These are phyloP conservation scores for Anoplopoma fimbria DNA, from an alignment of 2,113 vertebrate species.

Conservation along the genomic window DNA sequence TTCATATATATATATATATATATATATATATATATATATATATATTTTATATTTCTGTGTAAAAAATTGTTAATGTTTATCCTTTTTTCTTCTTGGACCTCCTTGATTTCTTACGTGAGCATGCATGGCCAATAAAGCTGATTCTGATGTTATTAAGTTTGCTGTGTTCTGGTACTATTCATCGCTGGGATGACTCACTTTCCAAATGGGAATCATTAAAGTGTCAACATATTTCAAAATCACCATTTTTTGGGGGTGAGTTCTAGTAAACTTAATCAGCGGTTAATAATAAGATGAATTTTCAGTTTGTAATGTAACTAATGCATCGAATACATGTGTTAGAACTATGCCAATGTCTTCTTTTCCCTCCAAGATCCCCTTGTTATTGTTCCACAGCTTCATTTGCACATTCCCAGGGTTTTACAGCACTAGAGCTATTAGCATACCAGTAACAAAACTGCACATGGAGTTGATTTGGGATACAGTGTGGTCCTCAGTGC, in stretches of 20 bases:
- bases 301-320: not conserved
- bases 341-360: not conserved
- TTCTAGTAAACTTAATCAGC: not conserved
- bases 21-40: no score
- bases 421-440: constrained; percentile 21
- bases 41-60: no score
- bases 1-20: no score
- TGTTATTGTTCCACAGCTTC: not conserved
- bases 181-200: not conserved
- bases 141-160: not conserved
- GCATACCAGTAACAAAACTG: constrained; percentile 26
- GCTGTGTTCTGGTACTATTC: not conserved
- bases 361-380: not conserved
- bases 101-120: no score
- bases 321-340: not conserved
- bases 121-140: no score
- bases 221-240: constrained; percentile 10
- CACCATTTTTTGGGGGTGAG: not conserved
- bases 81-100: no score
- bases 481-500: constrained; percentile 9
- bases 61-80: no score
- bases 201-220: constrained; percentile 15
- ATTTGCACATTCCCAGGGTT: constrained; percentile 16
- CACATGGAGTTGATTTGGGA: constrained; percentile 57
- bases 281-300: not conserved